Evolutionary conservation across 2,888 invertebrate species (phyloP).

Genomic region (Anthoptus insignis): DNA sequence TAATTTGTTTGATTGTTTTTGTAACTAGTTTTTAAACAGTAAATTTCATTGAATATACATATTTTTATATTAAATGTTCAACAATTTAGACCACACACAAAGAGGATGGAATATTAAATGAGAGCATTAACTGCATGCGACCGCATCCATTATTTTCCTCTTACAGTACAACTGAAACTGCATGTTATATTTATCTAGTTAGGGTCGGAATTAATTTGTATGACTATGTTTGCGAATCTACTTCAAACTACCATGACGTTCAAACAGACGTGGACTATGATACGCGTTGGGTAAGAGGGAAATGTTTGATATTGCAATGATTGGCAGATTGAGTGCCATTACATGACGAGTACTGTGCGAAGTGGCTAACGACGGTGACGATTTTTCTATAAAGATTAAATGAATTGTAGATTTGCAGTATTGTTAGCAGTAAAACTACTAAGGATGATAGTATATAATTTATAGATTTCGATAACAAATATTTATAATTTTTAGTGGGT

Average conservation of each 20-base stretch:
- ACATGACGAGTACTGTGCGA: slow-evolving; percentile 10
- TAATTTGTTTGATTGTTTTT: background rate
- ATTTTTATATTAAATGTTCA: too few species aligned
- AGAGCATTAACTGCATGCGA: slow-evolving; percentile 36
- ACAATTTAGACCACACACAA: slow-evolving; percentile 24
- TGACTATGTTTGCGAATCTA: background rate
- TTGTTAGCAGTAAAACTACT: too few species aligned
- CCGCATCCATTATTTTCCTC: slow-evolving; percentile 8
- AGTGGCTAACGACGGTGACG: background rate
- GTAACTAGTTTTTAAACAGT: too few species aligned
- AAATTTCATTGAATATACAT: too few species aligned
- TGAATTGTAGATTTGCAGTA: background rate
- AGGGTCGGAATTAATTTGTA: background rate
- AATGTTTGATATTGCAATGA: slow-evolving; percentile 21
- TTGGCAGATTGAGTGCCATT: slow-evolving; percentile 26
- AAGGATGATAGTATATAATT: too few species aligned
- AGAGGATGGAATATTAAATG: slow-evolving; percentile 30
- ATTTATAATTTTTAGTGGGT: too few species aligned
- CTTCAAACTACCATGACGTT: slow-evolving; percentile 15
- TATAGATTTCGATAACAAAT: too few species aligned
- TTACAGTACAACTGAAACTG: slow-evolving; percentile 23
- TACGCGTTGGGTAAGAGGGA: slow-evolving; percentile 23
- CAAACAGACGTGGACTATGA: slow-evolving; percentile 1
- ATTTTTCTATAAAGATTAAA: slow-evolving; percentile 12
- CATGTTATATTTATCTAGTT: background rate